Percentiles rank a stretch among this genome's conserved stretches.
These are phyloP conservation scores for Brienomyrus brachyistius DNA, from an alignment of 2,113 vertebrate species.

Conservation along the genomic window DNA sequence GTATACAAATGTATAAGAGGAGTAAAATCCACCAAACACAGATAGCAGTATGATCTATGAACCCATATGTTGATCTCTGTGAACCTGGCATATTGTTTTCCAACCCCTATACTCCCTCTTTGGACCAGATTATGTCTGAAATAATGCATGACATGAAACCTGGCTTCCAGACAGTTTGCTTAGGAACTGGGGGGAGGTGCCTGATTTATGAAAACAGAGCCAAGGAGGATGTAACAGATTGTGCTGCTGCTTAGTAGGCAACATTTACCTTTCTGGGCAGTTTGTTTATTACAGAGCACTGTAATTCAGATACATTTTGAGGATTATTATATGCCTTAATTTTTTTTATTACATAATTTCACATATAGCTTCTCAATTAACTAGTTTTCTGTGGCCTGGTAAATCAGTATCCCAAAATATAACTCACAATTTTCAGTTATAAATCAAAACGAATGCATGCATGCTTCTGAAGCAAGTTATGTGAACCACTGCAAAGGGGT, in stretches of 20 bases:
- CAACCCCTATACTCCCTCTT: neutral
- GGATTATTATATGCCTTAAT: neutral
- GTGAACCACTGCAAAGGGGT: neutral
- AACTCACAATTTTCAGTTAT: neutral
- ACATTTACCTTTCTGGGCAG: neutral
- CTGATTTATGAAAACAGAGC: neutral
- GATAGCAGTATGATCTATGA: neutral
- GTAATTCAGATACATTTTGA: neutral
- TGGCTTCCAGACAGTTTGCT: neutral
- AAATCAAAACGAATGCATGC: neutral
- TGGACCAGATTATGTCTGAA: neutral
- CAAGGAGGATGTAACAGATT: neutral
- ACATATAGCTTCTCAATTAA: neutral
- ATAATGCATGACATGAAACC: neutral
- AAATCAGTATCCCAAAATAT: neutral
- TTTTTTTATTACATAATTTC: neutral
- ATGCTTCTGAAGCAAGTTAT: neutral
- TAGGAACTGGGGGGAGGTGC: neutral
- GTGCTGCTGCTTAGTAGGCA: neutral
- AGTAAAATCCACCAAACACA: neutral
- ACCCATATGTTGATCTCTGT: neutral
- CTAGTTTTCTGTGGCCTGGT: neutral
- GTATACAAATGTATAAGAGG: constrained; percentile 12
- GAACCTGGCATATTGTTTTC: neutral
- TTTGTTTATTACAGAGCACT: neutral